phyloP scores from a whole-genome alignment of 2,888 invertebrate genomes.

The Lycophotia porphyrea region DNA sequence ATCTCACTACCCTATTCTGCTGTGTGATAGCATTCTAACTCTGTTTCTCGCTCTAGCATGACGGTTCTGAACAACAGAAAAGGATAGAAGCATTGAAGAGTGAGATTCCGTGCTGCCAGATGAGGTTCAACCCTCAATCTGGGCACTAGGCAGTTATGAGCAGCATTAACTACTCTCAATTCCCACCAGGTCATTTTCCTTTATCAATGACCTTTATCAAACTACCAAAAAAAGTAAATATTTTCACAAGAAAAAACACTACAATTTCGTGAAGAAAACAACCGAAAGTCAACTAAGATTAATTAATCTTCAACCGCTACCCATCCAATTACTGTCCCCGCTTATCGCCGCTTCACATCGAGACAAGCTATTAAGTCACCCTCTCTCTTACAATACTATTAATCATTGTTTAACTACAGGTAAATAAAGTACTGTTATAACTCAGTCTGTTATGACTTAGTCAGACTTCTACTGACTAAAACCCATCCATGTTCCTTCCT shows the following conservation, averaged over 20 bases:
- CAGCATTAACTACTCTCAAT: neutral
- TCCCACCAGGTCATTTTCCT: neutral
- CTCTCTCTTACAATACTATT: constrained; percentile 43
- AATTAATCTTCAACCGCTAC: constrained; percentile 42
- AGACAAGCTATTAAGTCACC: constrained; percentile 52
- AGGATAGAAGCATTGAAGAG: neutral
- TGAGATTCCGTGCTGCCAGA: neutral
- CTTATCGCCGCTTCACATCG: constrained; percentile 50
- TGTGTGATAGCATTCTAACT: no score
- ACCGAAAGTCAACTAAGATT: constrained; percentile 19
- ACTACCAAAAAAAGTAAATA: neutral
- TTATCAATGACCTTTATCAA: neutral
- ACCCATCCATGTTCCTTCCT: no score
- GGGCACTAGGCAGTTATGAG: neutral
- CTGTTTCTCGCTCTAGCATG: neutral
- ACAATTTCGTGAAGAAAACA: neutral
- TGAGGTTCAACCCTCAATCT: neutral
- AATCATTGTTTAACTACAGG: constrained; percentile 48
- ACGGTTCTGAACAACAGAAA: neutral
- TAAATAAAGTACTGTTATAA: constrained; percentile 16
- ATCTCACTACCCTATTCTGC: no score
- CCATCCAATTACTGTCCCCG: constrained; percentile 57
- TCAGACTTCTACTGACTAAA: no score
- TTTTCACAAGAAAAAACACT: neutral
- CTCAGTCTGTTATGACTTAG: no score